Base-by-base conservation (phyloP, 2,888 invertebrate species). In the Buathra laborator region DNA sequence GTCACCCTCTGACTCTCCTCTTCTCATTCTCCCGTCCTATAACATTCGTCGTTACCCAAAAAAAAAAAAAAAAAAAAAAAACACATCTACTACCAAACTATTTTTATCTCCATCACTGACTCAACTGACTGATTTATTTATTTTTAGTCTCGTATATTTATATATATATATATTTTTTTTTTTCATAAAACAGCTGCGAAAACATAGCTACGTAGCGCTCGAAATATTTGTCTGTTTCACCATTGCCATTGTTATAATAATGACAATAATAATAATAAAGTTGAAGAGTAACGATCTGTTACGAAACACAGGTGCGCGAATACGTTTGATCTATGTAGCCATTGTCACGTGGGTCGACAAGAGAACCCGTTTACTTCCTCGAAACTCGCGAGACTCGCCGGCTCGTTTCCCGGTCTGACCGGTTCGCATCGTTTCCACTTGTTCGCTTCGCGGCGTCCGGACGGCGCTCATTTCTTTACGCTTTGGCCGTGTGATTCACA, bases 401-500 rank as follows among this genome's bases (percentile, higher is more conserved):
- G 37, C 53, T 56, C 77, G 48, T 32, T 37, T 37, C 29, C 71
- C 48, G 14, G 83, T 74, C 83, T 83, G 79, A 83, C 83, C 83
- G 83, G 83, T 83, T 75, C 32, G 83, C 44, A 44, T 68, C 29
- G 83, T 79, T 83, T 83, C 74, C 79, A 83, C 83, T 79, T 79
- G 51, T 43, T 43, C 37, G 14, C 43, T 10, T 51, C 3, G 9
- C 51, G 51, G 43, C 29, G 29, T 43, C 29, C 37, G 10, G 6
- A 12, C 32, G 32, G 7, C 12, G 10, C 24, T 32, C 10, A 6
- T 32, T 62, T 32, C 29, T 5, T 62, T 32, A 7, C n/a, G 48
- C 6, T 62, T 14, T 29, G 14, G 59, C 29, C 6, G 24, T 5
- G 59, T 59, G 29, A 59, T 62, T 62, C 32, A 62, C 59, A 14